Evolutionary conservation across 2,113 vertebrate species (phyloP).

Genomic region (Ifrita kowaldi): DNA sequence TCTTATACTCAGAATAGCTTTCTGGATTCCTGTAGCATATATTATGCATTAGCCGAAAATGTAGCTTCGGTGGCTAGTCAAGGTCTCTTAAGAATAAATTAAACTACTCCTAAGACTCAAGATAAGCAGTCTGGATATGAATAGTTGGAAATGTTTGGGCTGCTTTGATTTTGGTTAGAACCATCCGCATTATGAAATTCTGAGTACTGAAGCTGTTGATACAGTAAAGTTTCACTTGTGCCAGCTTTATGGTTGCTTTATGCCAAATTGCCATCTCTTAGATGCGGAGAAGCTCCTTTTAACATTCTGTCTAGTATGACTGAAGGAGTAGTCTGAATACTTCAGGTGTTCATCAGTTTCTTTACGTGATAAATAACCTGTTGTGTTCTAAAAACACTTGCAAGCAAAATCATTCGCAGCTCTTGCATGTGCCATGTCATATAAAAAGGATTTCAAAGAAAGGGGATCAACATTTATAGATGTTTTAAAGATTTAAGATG

Average conservation of each 20-base stretch:
- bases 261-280: not conserved
- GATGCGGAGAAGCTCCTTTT: not conserved
- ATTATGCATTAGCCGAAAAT: conserved; percentile 51
- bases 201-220: not conserved
- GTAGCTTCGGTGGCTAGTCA: not conserved
- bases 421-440: not conserved
- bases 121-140: not conserved
- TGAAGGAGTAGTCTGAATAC: not conserved
- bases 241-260: not conserved
- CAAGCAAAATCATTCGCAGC: not conserved
- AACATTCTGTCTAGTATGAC: not conserved
- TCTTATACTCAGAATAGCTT: conserved; percentile 28
- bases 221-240: not conserved
- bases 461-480: not conserved
- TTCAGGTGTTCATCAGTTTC: fast-evolving
- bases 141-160: not conserved
- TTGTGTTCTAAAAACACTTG: not conserved
- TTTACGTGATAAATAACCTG: not conserved
- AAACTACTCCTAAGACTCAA: not conserved
- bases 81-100: not conserved
- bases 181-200: not conserved
- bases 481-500: not conserved
- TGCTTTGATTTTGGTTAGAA: not conserved
- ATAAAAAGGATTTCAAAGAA: not conserved
- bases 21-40: conserved; percentile 25